Evolutionary conservation across 1,140 invertebrate genomes (phyloP).

Genomic region (Ips nitidus): DNA sequence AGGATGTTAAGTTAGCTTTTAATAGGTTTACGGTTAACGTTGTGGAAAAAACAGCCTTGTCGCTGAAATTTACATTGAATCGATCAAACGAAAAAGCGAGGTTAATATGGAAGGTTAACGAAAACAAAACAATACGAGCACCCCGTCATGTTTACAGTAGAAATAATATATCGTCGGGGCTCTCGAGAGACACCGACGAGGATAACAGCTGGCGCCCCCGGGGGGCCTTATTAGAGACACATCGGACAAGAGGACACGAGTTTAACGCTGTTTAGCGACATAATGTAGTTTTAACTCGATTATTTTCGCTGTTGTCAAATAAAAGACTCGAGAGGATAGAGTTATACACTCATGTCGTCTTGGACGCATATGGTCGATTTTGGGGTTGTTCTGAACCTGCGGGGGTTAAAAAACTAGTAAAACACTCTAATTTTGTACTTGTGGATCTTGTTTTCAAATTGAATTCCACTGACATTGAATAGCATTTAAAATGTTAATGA

Average conservation of each 20-base stretch:
- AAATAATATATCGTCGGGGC: conserved; percentile 27
- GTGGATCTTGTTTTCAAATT: no score
- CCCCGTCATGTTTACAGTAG: conserved; percentile 24
- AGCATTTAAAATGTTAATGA: no score
- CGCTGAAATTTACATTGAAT: no score
- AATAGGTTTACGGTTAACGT: no score
- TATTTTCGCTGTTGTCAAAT: conserved; percentile 26
- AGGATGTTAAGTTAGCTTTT: no score
- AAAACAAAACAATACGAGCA: no score
- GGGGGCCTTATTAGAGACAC: conserved; percentile 40
- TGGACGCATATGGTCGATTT: conserved; percentile 7
- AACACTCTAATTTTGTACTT: no score
- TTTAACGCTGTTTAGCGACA: conserved; percentile 32
- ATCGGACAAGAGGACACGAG: conserved; percentile 21
- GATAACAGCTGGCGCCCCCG: conserved; percentile 32
- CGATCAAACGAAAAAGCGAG: no score
- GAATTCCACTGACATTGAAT: no score
- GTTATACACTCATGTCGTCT: conserved; percentile 6
- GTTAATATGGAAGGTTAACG: no score
- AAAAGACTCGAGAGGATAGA: conserved; percentile 22
- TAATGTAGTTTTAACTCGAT: conserved; percentile 34
- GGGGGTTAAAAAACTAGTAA: neutral
- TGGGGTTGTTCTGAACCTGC: neutral
- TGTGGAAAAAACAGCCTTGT: no score
- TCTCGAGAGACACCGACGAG: conserved; percentile 17